Conservation (phyloP, 2,797 vertebrate species). For the Octomys mimax region DNA sequence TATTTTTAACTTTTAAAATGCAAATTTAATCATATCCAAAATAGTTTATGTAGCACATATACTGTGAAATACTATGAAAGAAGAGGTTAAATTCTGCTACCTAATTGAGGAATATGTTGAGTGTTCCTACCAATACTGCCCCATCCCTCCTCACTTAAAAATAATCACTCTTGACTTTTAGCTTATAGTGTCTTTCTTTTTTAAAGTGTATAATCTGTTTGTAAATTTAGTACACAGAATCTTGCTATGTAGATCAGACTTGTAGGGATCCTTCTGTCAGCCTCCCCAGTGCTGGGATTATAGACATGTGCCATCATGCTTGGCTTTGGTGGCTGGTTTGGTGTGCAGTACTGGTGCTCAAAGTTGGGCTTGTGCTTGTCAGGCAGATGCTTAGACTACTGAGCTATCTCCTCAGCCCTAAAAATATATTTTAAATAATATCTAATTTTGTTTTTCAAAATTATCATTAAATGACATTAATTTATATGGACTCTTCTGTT, state of each 20-base stretch:
- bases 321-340: too few species aligned
- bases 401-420: neutral
- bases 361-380: too few species aligned
- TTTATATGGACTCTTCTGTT: neutral
- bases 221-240: too few species aligned
- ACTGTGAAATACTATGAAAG: neutral
- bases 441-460: neutral
- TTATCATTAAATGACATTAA: neutral
- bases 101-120: too few species aligned
- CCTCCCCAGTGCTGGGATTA: too few species aligned
- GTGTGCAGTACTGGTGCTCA: too few species aligned
- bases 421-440: neutral
- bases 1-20: constrained; percentile 15
- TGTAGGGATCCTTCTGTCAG: too few species aligned
- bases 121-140: neutral
- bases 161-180: neutral
- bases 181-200: neutral
- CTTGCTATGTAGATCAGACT: too few species aligned
- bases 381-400: too few species aligned
- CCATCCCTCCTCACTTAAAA: neutral
- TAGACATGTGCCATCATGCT: too few species aligned
- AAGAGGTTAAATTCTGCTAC: neutral
- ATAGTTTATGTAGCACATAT: neutral
- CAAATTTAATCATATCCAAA: neutral
- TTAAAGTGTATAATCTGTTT: neutral